These are phyloP conservation scores for Chrysopa pallens DNA, from an alignment of 1,140 invertebrate genomes.

Conservation along the genomic window DNA sequence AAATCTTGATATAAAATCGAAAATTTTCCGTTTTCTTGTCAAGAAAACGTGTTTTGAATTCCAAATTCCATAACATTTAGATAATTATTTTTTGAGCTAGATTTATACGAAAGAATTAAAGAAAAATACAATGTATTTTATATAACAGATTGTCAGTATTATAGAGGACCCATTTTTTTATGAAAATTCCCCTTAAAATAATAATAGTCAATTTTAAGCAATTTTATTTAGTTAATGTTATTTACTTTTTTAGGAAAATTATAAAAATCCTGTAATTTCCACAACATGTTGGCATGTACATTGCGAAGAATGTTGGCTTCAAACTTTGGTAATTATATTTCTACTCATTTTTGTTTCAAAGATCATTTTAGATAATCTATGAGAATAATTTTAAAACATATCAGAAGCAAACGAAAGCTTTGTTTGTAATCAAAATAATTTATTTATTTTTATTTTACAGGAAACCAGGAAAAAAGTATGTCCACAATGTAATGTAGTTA, in stretches of 20 bases:
- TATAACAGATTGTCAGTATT: too few species aligned
- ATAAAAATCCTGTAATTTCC: constrained; percentile 56
- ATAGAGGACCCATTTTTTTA: too few species aligned
- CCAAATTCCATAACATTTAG: too few species aligned
- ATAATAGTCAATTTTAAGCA: background rate
- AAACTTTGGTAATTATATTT: constrained; percentile 32
- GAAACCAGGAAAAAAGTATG: constrained; percentile 57
- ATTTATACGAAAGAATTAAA: background rate
- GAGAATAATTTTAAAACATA: background rate
- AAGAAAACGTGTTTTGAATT: too few species aligned
- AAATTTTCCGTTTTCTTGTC: too few species aligned
- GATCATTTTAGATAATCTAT: constrained; percentile 1
- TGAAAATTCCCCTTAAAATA: too few species aligned
- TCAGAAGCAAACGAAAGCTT: background rate
- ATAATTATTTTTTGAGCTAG: background rate
- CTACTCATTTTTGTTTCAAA: background rate
- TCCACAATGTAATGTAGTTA: constrained; percentile 69
- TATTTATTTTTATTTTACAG: constrained; percentile 12
- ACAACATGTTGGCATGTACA: constrained; percentile 72
- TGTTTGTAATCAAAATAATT: background rate
- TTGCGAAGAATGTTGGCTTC: constrained; percentile 66
- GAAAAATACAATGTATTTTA: background rate
- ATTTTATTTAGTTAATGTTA: background rate
- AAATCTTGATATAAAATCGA: too few species aligned
- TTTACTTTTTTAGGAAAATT: constrained; percentile 23